These are phyloP conservation scores for Dione vanillae DNA, from an alignment of 2,888 invertebrate species.

Conservation along the genomic window DNA sequence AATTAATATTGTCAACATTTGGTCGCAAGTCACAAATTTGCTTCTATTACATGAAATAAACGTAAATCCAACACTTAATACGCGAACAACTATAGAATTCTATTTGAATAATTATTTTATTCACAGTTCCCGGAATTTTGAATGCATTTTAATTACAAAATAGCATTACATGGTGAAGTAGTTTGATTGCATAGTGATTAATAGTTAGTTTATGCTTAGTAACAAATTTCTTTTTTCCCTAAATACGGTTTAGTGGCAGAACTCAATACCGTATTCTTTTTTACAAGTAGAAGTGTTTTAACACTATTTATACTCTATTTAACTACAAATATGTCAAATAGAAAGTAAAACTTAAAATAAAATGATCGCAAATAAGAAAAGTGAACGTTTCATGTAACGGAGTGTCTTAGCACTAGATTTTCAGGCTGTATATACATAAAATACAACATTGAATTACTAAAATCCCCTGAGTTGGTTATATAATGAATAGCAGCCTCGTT, in stretches of 20 bases:
- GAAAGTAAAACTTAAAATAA: too few species aligned
- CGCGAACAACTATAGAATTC: background rate
- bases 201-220: background rate
- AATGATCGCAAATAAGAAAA: too few species aligned
- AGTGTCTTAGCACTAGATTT: too few species aligned
- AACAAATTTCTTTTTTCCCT: background rate
- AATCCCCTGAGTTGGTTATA: background rate
- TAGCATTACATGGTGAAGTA: background rate
- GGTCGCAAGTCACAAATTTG: slow-evolving; percentile 9
- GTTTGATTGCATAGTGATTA: slow-evolving; percentile 5
- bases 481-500: background rate
- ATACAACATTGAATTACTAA: background rate
- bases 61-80: slow-evolving; percentile 11
- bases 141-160: slow-evolving; percentile 17
- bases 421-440: background rate
- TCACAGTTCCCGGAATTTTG: slow-evolving; percentile 7
- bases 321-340: too few species aligned
- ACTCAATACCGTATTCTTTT: too few species aligned
- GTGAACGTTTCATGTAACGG: too few species aligned
- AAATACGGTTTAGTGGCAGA: background rate
- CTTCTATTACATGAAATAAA: slow-evolving; percentile 12
- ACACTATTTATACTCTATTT: too few species aligned
- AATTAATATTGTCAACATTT: slow-evolving; percentile 1
- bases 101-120: slow-evolving; percentile 21
- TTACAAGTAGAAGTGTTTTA: too few species aligned